These are phyloP conservation scores for Helarctos malayanus DNA, from an alignment of 2,797 vertebrate genomes.

Conservation along the genomic window DNA sequence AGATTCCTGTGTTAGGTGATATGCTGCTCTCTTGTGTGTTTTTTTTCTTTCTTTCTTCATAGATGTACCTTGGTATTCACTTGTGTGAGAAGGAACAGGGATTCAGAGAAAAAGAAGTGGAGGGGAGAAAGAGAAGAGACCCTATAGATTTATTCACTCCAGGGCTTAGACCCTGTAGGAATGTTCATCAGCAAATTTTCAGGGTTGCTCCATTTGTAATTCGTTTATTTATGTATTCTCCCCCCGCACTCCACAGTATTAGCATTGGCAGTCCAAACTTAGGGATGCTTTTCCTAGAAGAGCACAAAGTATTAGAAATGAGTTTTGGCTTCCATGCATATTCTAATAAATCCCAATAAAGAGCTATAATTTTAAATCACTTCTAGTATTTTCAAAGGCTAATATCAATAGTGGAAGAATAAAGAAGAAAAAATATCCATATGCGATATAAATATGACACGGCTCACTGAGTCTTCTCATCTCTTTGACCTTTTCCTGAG, in stretches of 20 bases:
- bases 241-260: neutral
- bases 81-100: neutral
- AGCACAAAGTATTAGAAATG: conserved; percentile 48
- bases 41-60: neutral
- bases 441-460: neutral
- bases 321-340: conserved; percentile 8
- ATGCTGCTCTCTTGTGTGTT: neutral
- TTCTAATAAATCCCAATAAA: conserved; percentile 50
- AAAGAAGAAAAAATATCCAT: conserved; percentile 58
- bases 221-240: neutral
- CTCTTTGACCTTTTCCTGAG: conserved; percentile 32
- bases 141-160: neutral
- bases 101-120: neutral
- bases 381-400: conserved; percentile 60
- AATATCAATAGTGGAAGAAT: conserved; percentile 64
- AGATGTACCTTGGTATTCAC: neutral
- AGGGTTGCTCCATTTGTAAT: neutral
- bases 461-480: conserved; percentile 32
- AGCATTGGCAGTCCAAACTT: neutral
- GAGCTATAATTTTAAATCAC: conserved; percentile 38
- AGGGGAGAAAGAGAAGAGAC: neutral
- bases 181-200: neutral
- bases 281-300: conserved; percentile 41
- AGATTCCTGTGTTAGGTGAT: neutral
- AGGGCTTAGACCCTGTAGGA: neutral